Conservation (phyloP, 2,797 vertebrate genomes). For the Hemitrygon akajei region DNA sequence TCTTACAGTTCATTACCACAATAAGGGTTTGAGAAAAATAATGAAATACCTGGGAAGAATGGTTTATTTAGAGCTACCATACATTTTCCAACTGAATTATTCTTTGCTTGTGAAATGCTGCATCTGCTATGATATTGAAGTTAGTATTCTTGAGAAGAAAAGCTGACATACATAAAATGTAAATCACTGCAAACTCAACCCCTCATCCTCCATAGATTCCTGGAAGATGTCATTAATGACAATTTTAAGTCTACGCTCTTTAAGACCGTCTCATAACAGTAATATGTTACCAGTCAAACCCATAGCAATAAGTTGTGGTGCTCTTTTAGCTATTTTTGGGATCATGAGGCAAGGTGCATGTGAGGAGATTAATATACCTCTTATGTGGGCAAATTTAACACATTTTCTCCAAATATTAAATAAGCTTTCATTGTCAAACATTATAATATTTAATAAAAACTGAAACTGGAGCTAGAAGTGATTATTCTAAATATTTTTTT, state of each 20-base stretch:
- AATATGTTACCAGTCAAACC: conserved; percentile 10
- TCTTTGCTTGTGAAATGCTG: neutral
- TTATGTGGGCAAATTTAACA: neutral
- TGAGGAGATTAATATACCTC: neutral
- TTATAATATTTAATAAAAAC: neutral
- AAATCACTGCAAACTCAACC: neutral
- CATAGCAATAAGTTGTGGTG: conserved; percentile 1
- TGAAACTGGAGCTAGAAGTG: neutral
- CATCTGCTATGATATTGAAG: neutral
- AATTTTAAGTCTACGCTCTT: conserved; percentile 1
- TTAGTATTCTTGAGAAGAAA: neutral
- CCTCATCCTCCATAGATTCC: neutral
- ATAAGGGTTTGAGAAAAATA: neutral
- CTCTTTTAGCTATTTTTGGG: neutral
- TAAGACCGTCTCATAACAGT: neutral
- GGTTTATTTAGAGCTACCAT: conserved; percentile 21
- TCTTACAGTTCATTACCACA: conserved; percentile 36
- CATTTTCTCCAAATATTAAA: neutral
- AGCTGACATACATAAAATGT: conserved; percentile 26
- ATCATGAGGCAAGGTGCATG: neutral
- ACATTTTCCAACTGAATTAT: conserved; percentile 31
- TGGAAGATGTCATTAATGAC: neutral
- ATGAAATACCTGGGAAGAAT: conserved; percentile 5
- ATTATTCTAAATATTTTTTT: neutral
- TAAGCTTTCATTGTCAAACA: neutral